Conservation (phyloP, 2,797 vertebrate genomes). For the Peromyscus attwateri region DNA sequence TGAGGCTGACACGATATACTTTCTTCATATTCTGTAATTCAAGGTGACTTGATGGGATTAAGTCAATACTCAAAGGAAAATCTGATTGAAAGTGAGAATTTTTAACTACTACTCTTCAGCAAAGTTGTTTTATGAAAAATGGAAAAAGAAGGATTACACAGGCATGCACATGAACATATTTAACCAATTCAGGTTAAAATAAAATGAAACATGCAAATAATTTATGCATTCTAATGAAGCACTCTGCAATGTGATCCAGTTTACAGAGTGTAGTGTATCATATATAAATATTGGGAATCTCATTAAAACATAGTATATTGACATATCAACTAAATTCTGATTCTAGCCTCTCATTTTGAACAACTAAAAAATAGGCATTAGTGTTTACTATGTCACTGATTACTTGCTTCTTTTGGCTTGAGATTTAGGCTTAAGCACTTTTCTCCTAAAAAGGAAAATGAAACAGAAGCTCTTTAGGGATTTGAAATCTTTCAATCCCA, state of each 20-base stretch:
- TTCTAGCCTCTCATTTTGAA: constrained; percentile 52
- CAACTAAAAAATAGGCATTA: constrained; percentile 16
- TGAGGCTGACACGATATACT: constrained; percentile 1
- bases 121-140: constrained; percentile 9
- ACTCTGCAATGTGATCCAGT: constrained; percentile 31
- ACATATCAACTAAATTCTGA: constrained; percentile 36
- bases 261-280: constrained; percentile 33
- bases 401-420: background rate
- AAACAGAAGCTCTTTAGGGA: background rate
- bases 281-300: constrained; percentile 47
- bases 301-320: constrained; percentile 52
- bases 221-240: constrained; percentile 56
- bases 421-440: background rate
- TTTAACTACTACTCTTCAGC: constrained; percentile 40
- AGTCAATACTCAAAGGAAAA: constrained; percentile 17
- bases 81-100: background rate
- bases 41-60: constrained; percentile 57
- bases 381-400: background rate
- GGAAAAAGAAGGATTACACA: background rate
- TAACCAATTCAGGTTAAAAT: constrained; percentile 60
- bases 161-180: background rate
- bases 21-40: constrained; percentile 68
- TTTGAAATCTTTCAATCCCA: constrained; percentile 1
- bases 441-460: background rate
- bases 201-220: constrained; percentile 61